Percentiles rank a stretch among this genome's conserved stretches.
These are phyloP conservation scores for Apoda limacodes DNA, from an alignment of 2,888 invertebrate genomes.

Conservation along the genomic window DNA sequence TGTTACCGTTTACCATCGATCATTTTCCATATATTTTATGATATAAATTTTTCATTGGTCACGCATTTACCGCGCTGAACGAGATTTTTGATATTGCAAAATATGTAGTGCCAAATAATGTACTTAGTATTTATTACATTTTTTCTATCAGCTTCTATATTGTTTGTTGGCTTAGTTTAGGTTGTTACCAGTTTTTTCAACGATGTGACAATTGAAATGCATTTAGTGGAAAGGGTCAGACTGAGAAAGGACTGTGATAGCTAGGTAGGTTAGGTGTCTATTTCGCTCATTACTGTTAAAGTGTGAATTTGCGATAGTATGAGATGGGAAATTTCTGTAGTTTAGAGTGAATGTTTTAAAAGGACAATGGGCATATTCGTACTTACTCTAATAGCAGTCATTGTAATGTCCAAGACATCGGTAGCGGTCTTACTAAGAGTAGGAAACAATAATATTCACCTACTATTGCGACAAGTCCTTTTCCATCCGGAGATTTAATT, in stretches of 20 bases:
- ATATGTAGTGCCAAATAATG: constrained; percentile 60
- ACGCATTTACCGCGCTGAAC: too few relatives aligned
- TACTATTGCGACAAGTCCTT: too few relatives aligned
- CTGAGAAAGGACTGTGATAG: constrained; percentile 71
- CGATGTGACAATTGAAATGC: constrained; percentile 58
- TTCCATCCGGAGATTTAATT: too few relatives aligned
- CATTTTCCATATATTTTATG: constrained; percentile 42
- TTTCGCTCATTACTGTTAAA: constrained; percentile 63
- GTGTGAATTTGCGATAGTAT: constrained; percentile 38
- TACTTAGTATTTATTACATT: constrained; percentile 42
- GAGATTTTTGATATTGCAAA: too few relatives aligned
- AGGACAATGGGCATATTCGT: too few relatives aligned
- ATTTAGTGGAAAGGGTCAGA: constrained; percentile 67
- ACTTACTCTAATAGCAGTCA: too few relatives aligned
- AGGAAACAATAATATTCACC: too few relatives aligned
- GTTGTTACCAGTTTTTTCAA: constrained; percentile 63
- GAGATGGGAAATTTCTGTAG: constrained; percentile 34
- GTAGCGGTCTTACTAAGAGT: too few relatives aligned
- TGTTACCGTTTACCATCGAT: constrained; percentile 66
- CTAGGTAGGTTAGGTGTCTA: constrained; percentile 61
- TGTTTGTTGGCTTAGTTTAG: constrained; percentile 55
- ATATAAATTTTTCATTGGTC: too few relatives aligned
- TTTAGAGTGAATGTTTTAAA: constrained; percentile 38
- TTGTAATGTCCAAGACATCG: too few relatives aligned
- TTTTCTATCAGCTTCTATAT: constrained; percentile 49